Percentiles rank a stretch among this genome's conserved stretches.
These are phyloP conservation scores for Scleropages formosus DNA, from an alignment of 2,797 vertebrate species.

Conservation along the genomic window DNA sequence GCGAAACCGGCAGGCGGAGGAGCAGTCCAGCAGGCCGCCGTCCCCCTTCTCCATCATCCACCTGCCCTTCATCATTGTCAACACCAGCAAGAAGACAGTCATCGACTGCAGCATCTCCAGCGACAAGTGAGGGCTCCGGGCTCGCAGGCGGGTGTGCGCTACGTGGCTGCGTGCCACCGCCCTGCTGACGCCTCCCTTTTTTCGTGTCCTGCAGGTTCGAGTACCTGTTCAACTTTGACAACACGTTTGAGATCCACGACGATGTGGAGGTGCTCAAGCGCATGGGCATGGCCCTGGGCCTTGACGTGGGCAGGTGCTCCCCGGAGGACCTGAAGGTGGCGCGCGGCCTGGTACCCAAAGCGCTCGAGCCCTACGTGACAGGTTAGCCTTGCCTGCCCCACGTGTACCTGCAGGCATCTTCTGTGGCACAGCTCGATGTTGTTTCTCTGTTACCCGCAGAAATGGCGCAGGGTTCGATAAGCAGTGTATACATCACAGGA, in stretches of 20 bases:
- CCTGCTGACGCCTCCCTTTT: not conserved
- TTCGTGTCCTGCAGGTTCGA: slow-evolving; percentile 67
- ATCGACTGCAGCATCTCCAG: slow-evolving; percentile 88
- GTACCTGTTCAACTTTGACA: slow-evolving; percentile 86
- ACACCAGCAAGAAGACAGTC: slow-evolving; percentile 80
- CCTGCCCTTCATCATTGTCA: slow-evolving; percentile 82
- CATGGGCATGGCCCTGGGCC: slow-evolving; percentile 82
- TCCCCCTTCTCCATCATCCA: slow-evolving; percentile 70
- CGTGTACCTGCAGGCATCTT: not conserved
- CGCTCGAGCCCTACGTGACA: slow-evolving; percentile 77
- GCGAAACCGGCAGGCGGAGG: slow-evolving; percentile 77
- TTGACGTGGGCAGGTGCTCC: slow-evolving; percentile 76
- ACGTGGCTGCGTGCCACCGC: not conserved
- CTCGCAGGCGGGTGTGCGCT: not conserved
- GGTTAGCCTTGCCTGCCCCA: slow-evolving; percentile 54
- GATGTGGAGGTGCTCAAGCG: slow-evolving; percentile 81
- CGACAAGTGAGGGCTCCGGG: slow-evolving; percentile 74
- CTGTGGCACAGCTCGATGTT: not conserved
- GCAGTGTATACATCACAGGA: not conserved
- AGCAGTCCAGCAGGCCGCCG: slow-evolving; percentile 68
- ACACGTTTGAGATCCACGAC: slow-evolving; percentile 83
- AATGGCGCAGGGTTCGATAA: not conserved
- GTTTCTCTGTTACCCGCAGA: not conserved
- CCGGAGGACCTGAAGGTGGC: slow-evolving; percentile 72
- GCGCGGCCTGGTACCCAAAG: slow-evolving; percentile 78